Base-by-base conservation (phyloP, 1,140 invertebrate genomes). In the Bombus haemorrhoidalis region DNA sequence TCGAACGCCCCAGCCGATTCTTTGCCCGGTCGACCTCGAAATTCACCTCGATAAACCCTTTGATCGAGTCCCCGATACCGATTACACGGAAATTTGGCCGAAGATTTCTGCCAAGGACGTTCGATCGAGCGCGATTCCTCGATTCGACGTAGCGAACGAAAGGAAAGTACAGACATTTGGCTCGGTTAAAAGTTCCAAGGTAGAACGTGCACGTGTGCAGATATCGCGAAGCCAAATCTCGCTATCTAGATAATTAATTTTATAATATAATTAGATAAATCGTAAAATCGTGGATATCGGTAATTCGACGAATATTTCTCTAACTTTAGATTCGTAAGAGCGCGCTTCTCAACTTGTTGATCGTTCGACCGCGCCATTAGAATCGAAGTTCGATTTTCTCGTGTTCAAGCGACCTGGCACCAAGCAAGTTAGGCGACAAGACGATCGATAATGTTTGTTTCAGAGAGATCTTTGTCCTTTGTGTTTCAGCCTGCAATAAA, bases 401-500 rank as follows among this genome's bases (percentile, higher is more conserved):
- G 10, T 0, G 47, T 22, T 8, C 18, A 6, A 53, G 47, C 47
- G 47, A 53, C 47, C 47, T 22, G 18, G 0, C 22, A 6, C 5
- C 18, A 53, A 53, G 47, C 2, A 22, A 53, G 28, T 62, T 62
- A n/a, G 12, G 3, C 28, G 59, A 62, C 25, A 13, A 62, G 28
- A n/a, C 2, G n/a, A 66, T 66, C 62, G n/a, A 66, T 66, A 66
- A 66, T 18, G 15, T 66, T 66, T 8, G n/a, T n/a, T 62, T n/a
- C 59, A n/a, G 10, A 37, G 8, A 71, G 22, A 39, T 39, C 25
- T 39, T 71, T 39, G 15, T 41, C 4, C 39, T 15, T 15, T 5
- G 10, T 93, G 92, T 96, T 96, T 77, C 96, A 98, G 98, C 97
- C 77, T 98, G 98, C 95, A 98, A 98, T 94, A 96, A 97, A 92